phyloP scores from a whole-genome alignment of 1,140 invertebrate genomes.

The Batillaria attramentaria region DNA sequence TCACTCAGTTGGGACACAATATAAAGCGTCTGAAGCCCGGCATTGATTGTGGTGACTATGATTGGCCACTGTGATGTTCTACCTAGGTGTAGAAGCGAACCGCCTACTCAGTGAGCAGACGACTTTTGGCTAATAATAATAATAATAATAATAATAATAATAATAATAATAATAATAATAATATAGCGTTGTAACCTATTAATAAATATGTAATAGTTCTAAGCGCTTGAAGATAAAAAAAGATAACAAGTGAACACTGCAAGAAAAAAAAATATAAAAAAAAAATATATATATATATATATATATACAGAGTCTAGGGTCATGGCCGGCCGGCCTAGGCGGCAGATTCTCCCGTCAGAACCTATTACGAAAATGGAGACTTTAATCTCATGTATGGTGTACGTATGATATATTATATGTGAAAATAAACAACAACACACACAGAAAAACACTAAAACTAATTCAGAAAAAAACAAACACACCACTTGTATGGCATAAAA shows the following conservation, averaged over 20 bases:
- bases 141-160: too few relatives aligned
- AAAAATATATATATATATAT: neutral
- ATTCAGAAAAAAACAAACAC: conserved; percentile 9
- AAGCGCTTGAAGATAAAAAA: too few relatives aligned
- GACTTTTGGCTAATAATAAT: too few relatives aligned
- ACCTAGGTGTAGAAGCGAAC: neutral
- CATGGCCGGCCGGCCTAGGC: too few relatives aligned
- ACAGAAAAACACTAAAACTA: neutral
- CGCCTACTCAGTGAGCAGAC: too few relatives aligned
- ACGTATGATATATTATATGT: neutral
- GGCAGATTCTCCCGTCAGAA: too few relatives aligned
- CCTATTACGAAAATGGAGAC: too few relatives aligned
- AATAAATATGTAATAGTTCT: too few relatives aligned
- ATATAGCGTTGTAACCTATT: too few relatives aligned
- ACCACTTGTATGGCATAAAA: too few relatives aligned
- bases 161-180: too few relatives aligned
- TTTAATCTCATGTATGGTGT: neutral
- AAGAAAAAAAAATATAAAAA: neutral
- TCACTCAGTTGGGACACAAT: neutral
- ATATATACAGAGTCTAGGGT: neutral
- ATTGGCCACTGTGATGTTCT: neutral
- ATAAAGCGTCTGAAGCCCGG: neutral
- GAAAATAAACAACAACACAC: neutral
- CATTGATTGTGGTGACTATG: neutral
- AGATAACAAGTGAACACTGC: neutral